phyloP scores from a whole-genome alignment of 2,113 vertebrate genomes.

The Tyrannus savana region DNA sequence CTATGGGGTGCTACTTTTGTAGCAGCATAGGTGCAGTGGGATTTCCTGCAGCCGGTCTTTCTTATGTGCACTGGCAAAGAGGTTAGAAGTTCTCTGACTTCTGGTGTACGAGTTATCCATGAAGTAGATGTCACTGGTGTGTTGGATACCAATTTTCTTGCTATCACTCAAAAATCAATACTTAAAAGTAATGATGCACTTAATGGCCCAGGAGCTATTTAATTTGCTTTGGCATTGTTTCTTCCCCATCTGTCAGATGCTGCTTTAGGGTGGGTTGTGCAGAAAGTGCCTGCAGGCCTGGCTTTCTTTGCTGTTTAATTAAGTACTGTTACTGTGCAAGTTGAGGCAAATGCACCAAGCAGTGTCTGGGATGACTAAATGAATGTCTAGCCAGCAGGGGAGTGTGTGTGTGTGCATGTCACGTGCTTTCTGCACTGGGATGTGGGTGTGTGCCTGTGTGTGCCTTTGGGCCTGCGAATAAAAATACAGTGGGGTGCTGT shows the following conservation, averaged over 20 bases:
- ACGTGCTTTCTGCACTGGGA: background rate
- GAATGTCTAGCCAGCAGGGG: constrained; percentile 8
- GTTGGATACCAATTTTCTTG: background rate
- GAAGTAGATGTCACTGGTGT: background rate
- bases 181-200: background rate
- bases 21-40: background rate
- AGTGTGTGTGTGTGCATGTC: background rate
- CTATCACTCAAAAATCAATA: background rate
- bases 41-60: background rate
- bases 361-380: constrained; percentile 10
- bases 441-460: background rate
- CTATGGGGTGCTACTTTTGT: background rate
- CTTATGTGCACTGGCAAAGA: background rate
- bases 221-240: constrained; percentile 1
- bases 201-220: background rate
- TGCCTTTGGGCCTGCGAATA: background rate
- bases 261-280: constrained; percentile 2
- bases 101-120: background rate
- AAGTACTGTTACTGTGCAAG: constrained; percentile 49
- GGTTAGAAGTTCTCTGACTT: background rate
- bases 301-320: constrained; percentile 46
- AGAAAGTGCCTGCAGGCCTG: constrained; percentile 38
- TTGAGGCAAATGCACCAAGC: constrained; percentile 33
- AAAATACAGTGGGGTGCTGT: background rate
- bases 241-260: background rate